phyloP scores from a whole-genome alignment of 35 echinoderm and acorn worm species.

The Ophiothrix spiculata region DNA sequence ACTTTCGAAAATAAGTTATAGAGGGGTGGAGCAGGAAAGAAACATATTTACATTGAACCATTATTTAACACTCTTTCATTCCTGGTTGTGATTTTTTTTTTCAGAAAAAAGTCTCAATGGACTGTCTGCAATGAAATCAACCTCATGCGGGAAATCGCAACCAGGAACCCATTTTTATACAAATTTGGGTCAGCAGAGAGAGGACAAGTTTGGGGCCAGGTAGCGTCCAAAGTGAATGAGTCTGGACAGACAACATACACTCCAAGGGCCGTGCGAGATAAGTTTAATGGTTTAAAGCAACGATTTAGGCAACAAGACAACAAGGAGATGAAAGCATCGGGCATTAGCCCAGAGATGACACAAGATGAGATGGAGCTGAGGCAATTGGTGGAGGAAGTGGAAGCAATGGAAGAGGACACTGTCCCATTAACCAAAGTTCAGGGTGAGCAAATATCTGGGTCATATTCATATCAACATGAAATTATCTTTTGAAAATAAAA shows the following conservation, averaged over 20 bases:
- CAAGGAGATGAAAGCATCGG: neutral
- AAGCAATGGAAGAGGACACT: constrained; percentile 16
- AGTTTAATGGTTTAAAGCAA: neutral
- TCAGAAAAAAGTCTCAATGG: neutral
- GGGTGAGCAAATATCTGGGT: too few relatives aligned
- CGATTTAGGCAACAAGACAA: neutral
- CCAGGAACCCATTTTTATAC: neutral
- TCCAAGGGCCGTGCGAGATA: constrained; percentile 9
- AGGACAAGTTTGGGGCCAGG: neutral
- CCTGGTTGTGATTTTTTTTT: too few relatives aligned
- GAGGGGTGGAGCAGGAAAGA: too few relatives aligned
- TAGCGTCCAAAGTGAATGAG: neutral
- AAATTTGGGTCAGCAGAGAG: neutral
- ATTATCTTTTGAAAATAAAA: too few relatives aligned
- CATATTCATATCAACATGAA: too few relatives aligned
- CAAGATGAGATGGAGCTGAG: constrained; percentile 17
- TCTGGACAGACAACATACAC: neutral
- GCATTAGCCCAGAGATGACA: neutral
- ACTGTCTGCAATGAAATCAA: neutral
- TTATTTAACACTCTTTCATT: too few relatives aligned
- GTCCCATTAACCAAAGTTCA: neutral
- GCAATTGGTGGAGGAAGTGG: constrained; percentile 20
- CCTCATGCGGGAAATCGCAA: neutral
- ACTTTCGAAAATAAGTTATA: too few relatives aligned
- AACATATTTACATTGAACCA: too few relatives aligned